These are phyloP conservation scores for Heliconius cydno DNA, from an alignment of 2,888 invertebrate species.

Conservation along the genomic window DNA sequence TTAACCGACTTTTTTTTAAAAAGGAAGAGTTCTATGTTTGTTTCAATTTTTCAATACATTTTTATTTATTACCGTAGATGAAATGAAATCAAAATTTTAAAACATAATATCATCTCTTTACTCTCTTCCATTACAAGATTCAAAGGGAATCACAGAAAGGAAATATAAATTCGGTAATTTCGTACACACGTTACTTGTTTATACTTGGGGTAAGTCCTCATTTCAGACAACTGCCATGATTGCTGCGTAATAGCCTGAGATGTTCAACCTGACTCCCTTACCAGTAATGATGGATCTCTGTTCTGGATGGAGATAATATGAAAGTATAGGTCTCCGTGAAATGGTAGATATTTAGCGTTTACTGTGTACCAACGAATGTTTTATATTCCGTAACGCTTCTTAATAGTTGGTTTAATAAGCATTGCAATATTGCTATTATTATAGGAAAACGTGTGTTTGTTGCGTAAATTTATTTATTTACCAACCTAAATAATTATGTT, in stretches of 20 bases:
- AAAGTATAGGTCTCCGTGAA: constrained; percentile 54
- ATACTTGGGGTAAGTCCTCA: constrained; percentile 80
- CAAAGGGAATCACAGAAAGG: constrained; percentile 66
- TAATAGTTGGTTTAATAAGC: not conserved
- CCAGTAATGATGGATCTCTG: constrained; percentile 45
- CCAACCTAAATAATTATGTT: not conserved
- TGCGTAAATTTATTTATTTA: too few relatives aligned
- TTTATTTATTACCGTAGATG: too few relatives aligned
- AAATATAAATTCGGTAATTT: constrained; percentile 81
- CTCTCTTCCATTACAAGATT: constrained; percentile 53
- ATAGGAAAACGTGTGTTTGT: not conserved
- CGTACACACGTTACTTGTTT: constrained; percentile 82
- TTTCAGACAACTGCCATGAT: constrained; percentile 81
- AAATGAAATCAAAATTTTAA: not conserved
- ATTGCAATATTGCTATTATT: too few relatives aligned
- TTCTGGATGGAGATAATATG: constrained; percentile 47
- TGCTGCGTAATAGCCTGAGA: constrained; percentile 72
- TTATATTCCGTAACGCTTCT: constrained; percentile 16
- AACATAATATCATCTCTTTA: not conserved
- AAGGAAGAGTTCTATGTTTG: too few relatives aligned
- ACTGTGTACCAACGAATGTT: constrained; percentile 54
- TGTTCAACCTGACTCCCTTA: constrained; percentile 52
- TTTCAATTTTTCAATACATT: too few relatives aligned
- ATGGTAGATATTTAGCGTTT: constrained; percentile 65
- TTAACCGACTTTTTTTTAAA: constrained; percentile 61